Percentiles rank a stretch among this genome's conserved stretches.
Conservation (phyloP, 2,797 vertebrate species). For the Limnodromus scolopaceus region DNA sequence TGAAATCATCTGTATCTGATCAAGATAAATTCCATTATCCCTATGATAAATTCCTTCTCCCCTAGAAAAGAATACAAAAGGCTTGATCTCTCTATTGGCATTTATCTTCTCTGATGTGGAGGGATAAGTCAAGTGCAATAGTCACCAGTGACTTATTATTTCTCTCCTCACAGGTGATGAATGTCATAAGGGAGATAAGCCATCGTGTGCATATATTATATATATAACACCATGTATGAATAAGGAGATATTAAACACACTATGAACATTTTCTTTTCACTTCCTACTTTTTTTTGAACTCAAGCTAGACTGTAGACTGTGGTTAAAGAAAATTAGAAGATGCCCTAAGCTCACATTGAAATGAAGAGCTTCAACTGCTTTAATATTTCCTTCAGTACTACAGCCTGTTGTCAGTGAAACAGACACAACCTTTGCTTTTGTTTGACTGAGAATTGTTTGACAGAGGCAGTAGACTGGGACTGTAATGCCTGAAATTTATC, state of each 20-base stretch:
- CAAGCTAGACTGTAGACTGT: background rate
- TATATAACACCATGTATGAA: background rate
- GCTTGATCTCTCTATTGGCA: slow-evolving; percentile 65
- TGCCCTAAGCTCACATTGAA: background rate
- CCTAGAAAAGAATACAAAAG: slow-evolving; percentile 53
- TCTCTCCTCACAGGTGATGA: slow-evolving; percentile 61
- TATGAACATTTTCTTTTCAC: background rate
- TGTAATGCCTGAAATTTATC: background rate
- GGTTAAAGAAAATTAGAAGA: slow-evolving; percentile 26
- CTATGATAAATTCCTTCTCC: slow-evolving; percentile 54
- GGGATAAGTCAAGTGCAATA: slow-evolving; percentile 66
- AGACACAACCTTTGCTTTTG: background rate
- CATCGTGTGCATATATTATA: slow-evolving; percentile 9
- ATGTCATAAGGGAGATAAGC: slow-evolving; percentile 58
- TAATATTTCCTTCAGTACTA: background rate
- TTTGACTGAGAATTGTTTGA: background rate
- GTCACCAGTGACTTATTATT: slow-evolving; percentile 63
- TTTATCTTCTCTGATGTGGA: slow-evolving; percentile 71
- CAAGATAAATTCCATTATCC: slow-evolving; percentile 59
- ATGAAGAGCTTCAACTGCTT: background rate
- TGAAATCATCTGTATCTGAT: slow-evolving; percentile 52
- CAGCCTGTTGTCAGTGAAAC: slow-evolving; percentile 3
- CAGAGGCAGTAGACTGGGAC: slow-evolving; percentile 4
- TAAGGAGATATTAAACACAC: slow-evolving; percentile 35
- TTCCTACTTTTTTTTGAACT: background rate